Conservation (phyloP, 2,797 vertebrate genomes). For the Ispidina picta region DNA sequence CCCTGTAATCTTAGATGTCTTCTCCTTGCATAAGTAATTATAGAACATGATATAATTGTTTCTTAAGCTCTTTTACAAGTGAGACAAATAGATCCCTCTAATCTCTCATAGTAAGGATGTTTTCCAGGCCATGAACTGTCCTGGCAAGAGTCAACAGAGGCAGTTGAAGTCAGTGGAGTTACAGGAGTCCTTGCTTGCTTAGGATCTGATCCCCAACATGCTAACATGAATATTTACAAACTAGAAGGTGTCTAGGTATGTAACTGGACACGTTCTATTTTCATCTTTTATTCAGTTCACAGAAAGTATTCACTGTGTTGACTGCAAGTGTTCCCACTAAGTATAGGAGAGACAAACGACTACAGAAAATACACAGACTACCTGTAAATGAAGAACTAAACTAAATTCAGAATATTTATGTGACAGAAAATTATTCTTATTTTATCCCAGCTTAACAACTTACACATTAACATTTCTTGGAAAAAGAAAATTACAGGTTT, state of each 20-base stretch:
- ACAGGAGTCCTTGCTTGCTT: background rate
- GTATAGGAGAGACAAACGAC: background rate
- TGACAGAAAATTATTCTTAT: background rate
- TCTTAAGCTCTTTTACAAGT: conserved; percentile 52
- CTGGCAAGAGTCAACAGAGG: background rate
- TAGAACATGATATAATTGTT: conserved; percentile 48
- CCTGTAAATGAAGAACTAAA: background rate
- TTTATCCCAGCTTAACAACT: background rate
- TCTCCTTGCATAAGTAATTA: conserved; percentile 8
- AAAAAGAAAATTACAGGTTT: background rate
- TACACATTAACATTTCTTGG: background rate
- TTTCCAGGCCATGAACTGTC: conserved; percentile 24
- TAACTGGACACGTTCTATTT: background rate
- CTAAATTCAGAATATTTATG: background rate
- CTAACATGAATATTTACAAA: background rate
- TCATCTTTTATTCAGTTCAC: background rate
- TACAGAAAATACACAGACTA: background rate
- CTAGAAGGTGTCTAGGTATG: background rate
- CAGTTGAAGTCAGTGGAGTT: conserved; percentile 1
- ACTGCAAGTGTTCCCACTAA: rapidly evolving
- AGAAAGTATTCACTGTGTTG: background rate
- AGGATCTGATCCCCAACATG: background rate
- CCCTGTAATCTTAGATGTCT: background rate
- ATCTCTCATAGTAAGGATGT: conserved; percentile 36
- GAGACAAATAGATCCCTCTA: conserved; percentile 40